Base-by-base conservation (phyloP, 2,888 invertebrate species). In the Dolichopus griseipennis region DNA sequence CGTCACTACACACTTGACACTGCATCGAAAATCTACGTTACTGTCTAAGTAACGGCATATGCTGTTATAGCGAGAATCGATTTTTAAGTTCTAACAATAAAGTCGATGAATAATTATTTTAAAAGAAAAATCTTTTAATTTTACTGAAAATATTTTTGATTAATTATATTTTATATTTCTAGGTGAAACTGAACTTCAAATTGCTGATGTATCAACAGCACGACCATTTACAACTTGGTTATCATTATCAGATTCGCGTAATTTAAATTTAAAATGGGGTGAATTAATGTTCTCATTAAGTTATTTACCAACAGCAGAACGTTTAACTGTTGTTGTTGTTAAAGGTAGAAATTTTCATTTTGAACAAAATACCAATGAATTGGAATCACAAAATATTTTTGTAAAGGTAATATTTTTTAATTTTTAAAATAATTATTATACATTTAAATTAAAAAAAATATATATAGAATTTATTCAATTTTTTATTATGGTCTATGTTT, bases 261-360 rank as follows among this genome's bases (percentile, higher is more conserved):
- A 88, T 68, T 78, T 78, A 85, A 86, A 85, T 27, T 86, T 88
- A 7, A 88, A 88, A 76, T 86, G 88, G 75, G 92, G 92, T 9
- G 92, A 92, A 77, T 82, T 92, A 22, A 87, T 92, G 88, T 91
- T 92, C 78, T 92, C 92, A 0, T 78, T 92, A 66, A 90, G 90
- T 75, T 92, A 92, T 76, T 83, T 92, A 71, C 92, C 92, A 21
- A 92, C 92, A 5, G 92, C 92, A 10, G 91, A 92, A 78, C 83
- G 92, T 66, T 84, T 92, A 22, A 92, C 91, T 2, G 78, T 80
- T 68, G 80, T 81, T 37, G 83, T 87, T 22, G 90, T 90, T 1
- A 92, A 92, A 79, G 91, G 90, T 0, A 83, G 90, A 70, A 91
- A 90, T 79, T 83, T 92, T 33, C 86, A 85, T 74, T 87, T 90